Percentiles rank a stretch among this genome's conserved stretches.
These are phyloP conservation scores for Amazona ochrocephala DNA, from an alignment of 2,797 vertebrate species.

Conservation along the genomic window DNA sequence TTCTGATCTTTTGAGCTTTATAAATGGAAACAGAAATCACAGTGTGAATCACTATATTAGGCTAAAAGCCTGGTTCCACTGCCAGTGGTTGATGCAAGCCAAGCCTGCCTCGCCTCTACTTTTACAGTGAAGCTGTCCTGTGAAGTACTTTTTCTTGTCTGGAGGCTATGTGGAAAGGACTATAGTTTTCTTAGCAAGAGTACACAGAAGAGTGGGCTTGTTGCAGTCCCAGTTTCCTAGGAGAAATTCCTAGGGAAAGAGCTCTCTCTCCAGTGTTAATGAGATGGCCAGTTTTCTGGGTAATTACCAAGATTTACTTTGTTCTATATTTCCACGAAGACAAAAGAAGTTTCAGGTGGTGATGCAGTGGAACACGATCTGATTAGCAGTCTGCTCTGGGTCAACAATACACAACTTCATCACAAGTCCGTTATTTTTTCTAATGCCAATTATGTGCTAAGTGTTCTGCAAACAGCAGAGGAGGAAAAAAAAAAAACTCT, in stretches of 20 bases:
- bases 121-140: background rate
- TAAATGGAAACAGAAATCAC: background rate
- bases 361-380: accelerated
- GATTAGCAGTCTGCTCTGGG: background rate
- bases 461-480: background rate
- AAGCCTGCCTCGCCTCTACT: background rate
- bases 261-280: background rate
- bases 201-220: background rate
- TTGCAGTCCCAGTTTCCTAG: background rate
- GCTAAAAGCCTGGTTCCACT: background rate
- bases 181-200: background rate
- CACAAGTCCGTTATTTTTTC: background rate
- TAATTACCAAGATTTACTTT: background rate
- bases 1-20: background rate
- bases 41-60: background rate
- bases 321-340: background rate
- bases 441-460: background rate
- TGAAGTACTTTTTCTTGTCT: background rate
- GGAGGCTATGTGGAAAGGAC: background rate
- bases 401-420: background rate
- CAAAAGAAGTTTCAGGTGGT: background rate
- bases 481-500: background rate
- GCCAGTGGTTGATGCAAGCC: background rate
- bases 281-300: background rate
- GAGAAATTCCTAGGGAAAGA: background rate